Evolutionary conservation across 2,797 vertebrate genomes (phyloP), one percentile per base, ranked within the genome.

Genomic region (Sebastes minor): DNA sequence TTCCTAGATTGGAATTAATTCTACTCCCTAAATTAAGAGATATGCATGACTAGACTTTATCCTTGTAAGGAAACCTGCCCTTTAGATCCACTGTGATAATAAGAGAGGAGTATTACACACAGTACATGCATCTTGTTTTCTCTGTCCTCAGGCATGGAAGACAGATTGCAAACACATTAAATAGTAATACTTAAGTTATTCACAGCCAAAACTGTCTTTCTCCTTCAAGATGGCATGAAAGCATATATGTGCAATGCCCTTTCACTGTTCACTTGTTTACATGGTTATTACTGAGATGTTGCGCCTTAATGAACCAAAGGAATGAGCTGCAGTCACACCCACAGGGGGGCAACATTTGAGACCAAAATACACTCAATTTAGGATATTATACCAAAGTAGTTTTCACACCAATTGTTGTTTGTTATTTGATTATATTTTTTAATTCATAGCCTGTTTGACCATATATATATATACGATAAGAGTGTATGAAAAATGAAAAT

Each of bases 111-210:
- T 28, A 22, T 73, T 30, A 76, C 63, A 46, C 7, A 74, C 33
- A 64, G 56, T 16, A 28, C 62, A 72, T 77, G 67, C 66, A 27
- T 82, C 78, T 81, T 79, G 80, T 88, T 85, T 87, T 80, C 28
- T 80, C 61, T 90, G 74, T 89, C 94, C 85, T 89, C 69, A 4
- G 93, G 94, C 91, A 80, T 85, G 68, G 88, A 83, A 90, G 77
- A 42, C 94, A 95, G 91, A 94, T 90, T 94, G 92, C 84, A 88
- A 77, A 86, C 74, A 71, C 82, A 92, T 88, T 87, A 91, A 94
- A 94, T 91, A 92, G 86, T 94, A 89, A 90, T 86, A 71, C 14
- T 75, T 86, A 55, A 78, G 76, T 81, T 59, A 87, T 86, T 88
- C 81, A 78, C 73, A 85, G 84, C 74, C 91, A 92, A 92, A 88